Base-by-base conservation (phyloP, 2,113 vertebrate species). In the Trematomus loennbergii region DNA sequence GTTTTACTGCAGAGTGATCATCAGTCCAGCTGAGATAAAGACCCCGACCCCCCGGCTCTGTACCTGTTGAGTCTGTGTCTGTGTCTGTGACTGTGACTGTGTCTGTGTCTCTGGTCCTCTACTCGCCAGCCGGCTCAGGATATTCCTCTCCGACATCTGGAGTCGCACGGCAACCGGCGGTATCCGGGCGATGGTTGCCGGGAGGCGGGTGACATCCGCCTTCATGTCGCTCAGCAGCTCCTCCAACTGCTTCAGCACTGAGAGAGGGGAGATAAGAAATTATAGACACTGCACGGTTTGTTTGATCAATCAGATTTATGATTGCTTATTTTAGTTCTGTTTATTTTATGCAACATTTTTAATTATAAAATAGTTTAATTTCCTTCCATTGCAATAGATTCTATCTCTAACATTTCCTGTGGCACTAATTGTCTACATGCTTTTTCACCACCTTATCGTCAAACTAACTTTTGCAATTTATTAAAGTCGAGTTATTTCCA, bases 171-270 rank as follows among this genome's bases (percentile, higher is more conserved):
- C 97, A 54, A 99, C 98, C 0, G 98, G 97, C 0, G 98, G 98
- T 87, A 99, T 99, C 69, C 98, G 95, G 81, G 98, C 97, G 46
- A 99, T 98, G 33, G 98, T 99, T 63, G 98, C 97, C 1, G 98
- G 98, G 78, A 99, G 94, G 50, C 98, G 96, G 2, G 98, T 99
- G 79, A 99, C 98, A 61, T 99, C 98, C 0, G 98, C 98, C 93
- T 99, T 99, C 98, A 99, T 99, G 93, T 99, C 98, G 81, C 97
- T 98, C 79, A 99, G 89, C 78, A 99, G 93, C 92, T 99, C 98
- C 91, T 99, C 98, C 92, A 99, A 82, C 95, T 99, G 98, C 94
- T 99, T 99, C 91, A 99, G 94, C 88, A 99, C 98, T 99, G 88
- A 68, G 66, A 70, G 1, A 43, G 5, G 4, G 45, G 9, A 65